Conservation (phyloP, 2,888 invertebrate genomes). For the Caenorhabditis imperialis region DNA sequence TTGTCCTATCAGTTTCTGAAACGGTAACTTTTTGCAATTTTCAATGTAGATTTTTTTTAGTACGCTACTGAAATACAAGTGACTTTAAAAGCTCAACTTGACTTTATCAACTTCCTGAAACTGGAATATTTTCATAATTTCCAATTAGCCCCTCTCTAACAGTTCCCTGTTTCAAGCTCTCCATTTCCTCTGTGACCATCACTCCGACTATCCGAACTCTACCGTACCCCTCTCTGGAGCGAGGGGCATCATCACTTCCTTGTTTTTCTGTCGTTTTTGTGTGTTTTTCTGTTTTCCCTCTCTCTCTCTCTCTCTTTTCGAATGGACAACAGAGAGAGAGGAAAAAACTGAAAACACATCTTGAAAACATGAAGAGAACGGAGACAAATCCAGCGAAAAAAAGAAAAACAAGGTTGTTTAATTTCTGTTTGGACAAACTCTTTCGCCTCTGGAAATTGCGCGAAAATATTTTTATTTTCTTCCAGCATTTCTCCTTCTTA, state of each 20-base stretch:
- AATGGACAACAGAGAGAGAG: too few relatives aligned
- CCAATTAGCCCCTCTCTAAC: too few relatives aligned
- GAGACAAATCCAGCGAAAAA: background rate
- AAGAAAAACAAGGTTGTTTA: slow-evolving; percentile 33
- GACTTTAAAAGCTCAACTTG: too few relatives aligned
- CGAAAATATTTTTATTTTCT: background rate
- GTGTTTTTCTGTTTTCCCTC: slow-evolving; percentile 5
- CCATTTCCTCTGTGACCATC: slow-evolving; percentile 12
- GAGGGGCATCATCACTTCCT: slow-evolving; percentile 15
- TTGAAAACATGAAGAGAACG: slow-evolving; percentile 8
- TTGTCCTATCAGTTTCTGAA: too few relatives aligned
- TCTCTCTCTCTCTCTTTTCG: slow-evolving; percentile 7
- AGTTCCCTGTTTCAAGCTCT: too few relatives aligned
- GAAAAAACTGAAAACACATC: slow-evolving; percentile 9
- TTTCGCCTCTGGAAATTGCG: too few relatives aligned
- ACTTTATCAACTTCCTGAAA: too few relatives aligned
- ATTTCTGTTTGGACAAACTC: slow-evolving; percentile 29
- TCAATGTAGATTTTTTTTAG: too few relatives aligned
- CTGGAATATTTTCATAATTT: too few relatives aligned
- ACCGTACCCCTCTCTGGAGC: slow-evolving; percentile 6
- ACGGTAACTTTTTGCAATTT: too few relatives aligned
- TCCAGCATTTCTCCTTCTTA: too few relatives aligned
- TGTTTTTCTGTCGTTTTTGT: slow-evolving; percentile 13
- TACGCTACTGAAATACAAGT: too few relatives aligned
- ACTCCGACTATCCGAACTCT: background rate